Base-by-base conservation (phyloP, 2,113 vertebrate species). In the Acanthisitta chloris region DNA sequence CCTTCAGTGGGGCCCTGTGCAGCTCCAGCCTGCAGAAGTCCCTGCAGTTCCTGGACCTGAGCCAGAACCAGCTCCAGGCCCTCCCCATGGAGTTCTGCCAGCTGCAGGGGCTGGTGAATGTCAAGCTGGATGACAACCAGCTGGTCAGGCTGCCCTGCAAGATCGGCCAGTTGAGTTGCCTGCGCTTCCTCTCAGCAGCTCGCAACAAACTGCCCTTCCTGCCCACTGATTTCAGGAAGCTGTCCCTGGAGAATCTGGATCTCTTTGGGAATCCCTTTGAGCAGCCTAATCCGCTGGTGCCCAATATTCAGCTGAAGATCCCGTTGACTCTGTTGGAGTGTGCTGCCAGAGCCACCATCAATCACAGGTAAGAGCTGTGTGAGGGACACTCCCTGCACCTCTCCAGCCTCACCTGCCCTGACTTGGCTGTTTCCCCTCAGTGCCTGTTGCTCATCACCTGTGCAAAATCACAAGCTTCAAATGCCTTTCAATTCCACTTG, bases 231-330 rank as follows among this genome's bases (percentile, higher is more conserved):
- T 99, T 99, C 94, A 98, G 98, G 62, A 98, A 91, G 21, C 98
- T 99, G 89, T 98, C 95, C 3, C 98, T 99, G 64, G 99, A 99
- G 74, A 99, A 98, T 88, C 52, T 99, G 95, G 99, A 99, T 92
- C 97, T 99, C 90, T 99, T 99, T 36, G 99, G 99, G 40, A 99
- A 99, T 85, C 98, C 98, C 5, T 99, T 99, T 17, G 96, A 98
- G 78, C 98, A 98, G 71, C 98, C 99, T 11, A 98, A 98, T 31
- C 97, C 98, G 4, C 97, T 99, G 55, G 97, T 98, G 62, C 99
- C 99, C 96, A 97, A 92, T 65, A 98, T 99, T 93, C 98, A 97
- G 12, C 98, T 99, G 33, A 98, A 98, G 33, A 98, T 98, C 54
- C 99, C 99, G 0, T 88, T 99, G 83, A 97, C 98, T 14, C 98